Base-by-base conservation (phyloP, 2,113 vertebrate species). In the Pygoscelis antarcticus region DNA sequence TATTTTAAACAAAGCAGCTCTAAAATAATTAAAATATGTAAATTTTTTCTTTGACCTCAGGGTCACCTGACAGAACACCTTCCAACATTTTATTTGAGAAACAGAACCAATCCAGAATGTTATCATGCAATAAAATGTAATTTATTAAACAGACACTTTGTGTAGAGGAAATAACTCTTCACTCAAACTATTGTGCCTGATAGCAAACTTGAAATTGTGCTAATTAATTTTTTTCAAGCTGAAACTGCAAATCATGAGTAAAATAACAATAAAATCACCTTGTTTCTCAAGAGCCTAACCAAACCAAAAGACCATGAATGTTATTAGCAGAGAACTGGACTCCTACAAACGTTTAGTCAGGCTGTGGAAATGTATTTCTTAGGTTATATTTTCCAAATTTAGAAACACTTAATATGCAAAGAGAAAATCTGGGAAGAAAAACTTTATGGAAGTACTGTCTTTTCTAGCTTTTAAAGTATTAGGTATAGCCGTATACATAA, bases 31-130 rank as follows among this genome's bases (percentile, higher is more conserved):
- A 69, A 80, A 96, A 32, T 64, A 58, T 7, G 3, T 46, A 49
- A 23, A 3, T 7, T 3, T 60, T 54, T 92, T 65, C 18, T 84
- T 68, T 96, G 26, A 93, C 77, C 32, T 95, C 65, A 84, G 22
- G 42, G 57, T 93, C 65, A 71, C 62, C 66, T 75, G 40, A 70
- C 38, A 81, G 64, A 93, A 94, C 52, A 87, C 20, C 25, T 93
- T 83, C 49, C 51, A 83, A 47, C 58, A 89, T 91, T 96, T 92
- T 91, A 54, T 92, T 86, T 87, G 58, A 76, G 74, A 71, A 77
- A 44, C 2, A 84, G 32, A 96, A 93, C 52, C 46, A 87, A 72
- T 92, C 40, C 47, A 57, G 58, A 61, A 79, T 83, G 17, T 84
- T 47, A 80, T 81, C 14, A 49, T 79, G 20, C 72, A 85, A 86